Base-by-base conservation (phyloP, 2,113 vertebrate genomes). In the Poeciliopsis retropinna region DNA sequence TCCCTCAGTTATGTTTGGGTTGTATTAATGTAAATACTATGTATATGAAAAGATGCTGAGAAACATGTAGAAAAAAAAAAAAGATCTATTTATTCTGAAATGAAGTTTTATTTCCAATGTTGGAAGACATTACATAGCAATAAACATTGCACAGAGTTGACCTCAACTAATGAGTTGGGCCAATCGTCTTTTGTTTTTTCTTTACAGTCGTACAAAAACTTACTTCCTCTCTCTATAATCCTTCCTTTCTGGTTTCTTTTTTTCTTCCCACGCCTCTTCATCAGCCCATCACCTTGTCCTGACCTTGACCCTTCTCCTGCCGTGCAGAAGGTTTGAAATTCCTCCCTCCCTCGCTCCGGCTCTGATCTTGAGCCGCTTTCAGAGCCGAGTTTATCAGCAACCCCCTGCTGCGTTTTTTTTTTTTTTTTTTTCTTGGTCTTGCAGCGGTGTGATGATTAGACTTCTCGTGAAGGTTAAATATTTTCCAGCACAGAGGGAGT, bases 241-340 rank as follows among this genome's bases (percentile, higher is more conserved):
- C 54, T 75, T 60, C 37, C 63, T 57, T 62, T 66, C 76, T 63
- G 27, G 34, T 44, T 15, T 4, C 5, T 17, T 47, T 17, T 17
- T 47, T 47, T 47, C 44, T 47, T 47, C 44, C 17, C 17, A 47
- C 14, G 5, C 4, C 5, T 0, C 47, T 64, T 67, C 63, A 5
- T 70, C 51, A 44, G 3, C 31, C 80, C 78, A 39, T 41, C 64
- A 17, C 44, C 12, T 14, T 7, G 25, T 37, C 5, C 63, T 79
- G 75, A 62, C 83, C 74, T 64, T 7, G 2, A 64, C 79, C 72
- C 30, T 41, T 70, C 87, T 84, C 84, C 85, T 37, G 76, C 83
- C 13, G 78, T n/a, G 84, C 64, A 14, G 25, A 70, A 81, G 64
- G 85, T 90, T 88, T 92, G 79, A 90, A 92, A 94, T 92, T 92